A percentile compares a stretch with the other conserved stretches of the same genome.
Conservation (phyloP, 2,113 vertebrate species). For the Leuciscus idus region DNA sequence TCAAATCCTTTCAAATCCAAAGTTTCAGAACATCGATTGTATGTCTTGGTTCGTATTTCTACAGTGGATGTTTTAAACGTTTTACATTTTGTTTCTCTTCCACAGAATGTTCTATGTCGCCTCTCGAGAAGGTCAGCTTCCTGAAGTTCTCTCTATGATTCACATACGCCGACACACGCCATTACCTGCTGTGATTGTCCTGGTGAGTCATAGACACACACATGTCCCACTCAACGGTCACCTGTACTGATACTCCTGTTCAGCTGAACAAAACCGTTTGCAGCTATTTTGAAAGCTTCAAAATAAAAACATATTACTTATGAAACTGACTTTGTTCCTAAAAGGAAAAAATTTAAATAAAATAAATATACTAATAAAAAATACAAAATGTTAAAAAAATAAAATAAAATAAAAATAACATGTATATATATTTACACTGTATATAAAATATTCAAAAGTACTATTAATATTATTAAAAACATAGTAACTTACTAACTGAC, state of each 20-base stretch:
- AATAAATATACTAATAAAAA: too few relatives aligned
- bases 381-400: not conserved
- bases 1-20: not conserved
- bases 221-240: constrained; percentile 14
- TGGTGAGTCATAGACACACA: constrained; percentile 80
- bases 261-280: not conserved
- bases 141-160: constrained; percentile 96
- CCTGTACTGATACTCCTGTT: not conserved
- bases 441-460: not conserved
- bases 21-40: not conserved
- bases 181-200: constrained; percentile 89
- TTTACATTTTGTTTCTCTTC: constrained; percentile 1
- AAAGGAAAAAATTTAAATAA: too few relatives aligned
- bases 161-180: constrained; percentile 94
- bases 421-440: too few relatives aligned
- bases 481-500: too few relatives aligned
- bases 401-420: too few relatives aligned
- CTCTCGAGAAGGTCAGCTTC: constrained; percentile 96
- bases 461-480: too few relatives aligned
- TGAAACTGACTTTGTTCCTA: too few relatives aligned
- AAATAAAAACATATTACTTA: too few relatives aligned
- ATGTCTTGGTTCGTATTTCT: not conserved
- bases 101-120: constrained; percentile 93
- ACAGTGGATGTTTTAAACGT: not conserved
- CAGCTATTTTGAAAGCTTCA: not conserved